Evolutionary conservation across 2,113 vertebrate genomes (phyloP).

Genomic region (Hyaena hyaena): DNA sequence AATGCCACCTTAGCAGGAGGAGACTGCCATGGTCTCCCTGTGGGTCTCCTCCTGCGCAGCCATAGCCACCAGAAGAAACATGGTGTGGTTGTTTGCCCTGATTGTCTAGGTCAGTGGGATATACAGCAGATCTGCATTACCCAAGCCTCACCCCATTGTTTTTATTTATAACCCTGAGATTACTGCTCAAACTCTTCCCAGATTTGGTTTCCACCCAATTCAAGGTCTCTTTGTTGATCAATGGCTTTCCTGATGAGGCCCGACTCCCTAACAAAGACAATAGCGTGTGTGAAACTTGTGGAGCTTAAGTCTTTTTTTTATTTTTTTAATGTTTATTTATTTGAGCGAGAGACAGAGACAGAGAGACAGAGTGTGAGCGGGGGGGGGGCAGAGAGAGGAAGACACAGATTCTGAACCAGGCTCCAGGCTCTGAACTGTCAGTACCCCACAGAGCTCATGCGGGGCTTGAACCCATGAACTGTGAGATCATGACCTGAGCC

Average conservation of each 20-base stretch:
- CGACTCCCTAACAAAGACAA: not conserved
- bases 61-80: not conserved
- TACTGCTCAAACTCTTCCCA: not conserved
- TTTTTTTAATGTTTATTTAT: no score
- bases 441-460: no score
- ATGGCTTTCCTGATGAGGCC: not conserved
- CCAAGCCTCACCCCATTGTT: not conserved
- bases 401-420: no score
- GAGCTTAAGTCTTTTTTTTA: not conserved
- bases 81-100: not conserved
- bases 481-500: no score
- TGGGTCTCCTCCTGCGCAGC: not conserved
- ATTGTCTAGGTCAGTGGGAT: not conserved
- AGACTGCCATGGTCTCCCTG: not conserved
- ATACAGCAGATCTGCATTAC: not conserved
- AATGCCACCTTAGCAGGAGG: not conserved
- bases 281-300: not conserved
- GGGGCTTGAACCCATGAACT: no score
- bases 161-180: not conserved
- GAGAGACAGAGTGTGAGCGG: no score
- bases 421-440: no score
- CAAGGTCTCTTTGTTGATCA: not conserved
- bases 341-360: no score
- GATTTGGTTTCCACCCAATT: not conserved
- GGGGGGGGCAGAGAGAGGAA: no score